Evolutionary conservation across 2,888 invertebrate genomes (phyloP), one percentile per base, ranked within the genome.

Genomic region (Gari tellinella): DNA sequence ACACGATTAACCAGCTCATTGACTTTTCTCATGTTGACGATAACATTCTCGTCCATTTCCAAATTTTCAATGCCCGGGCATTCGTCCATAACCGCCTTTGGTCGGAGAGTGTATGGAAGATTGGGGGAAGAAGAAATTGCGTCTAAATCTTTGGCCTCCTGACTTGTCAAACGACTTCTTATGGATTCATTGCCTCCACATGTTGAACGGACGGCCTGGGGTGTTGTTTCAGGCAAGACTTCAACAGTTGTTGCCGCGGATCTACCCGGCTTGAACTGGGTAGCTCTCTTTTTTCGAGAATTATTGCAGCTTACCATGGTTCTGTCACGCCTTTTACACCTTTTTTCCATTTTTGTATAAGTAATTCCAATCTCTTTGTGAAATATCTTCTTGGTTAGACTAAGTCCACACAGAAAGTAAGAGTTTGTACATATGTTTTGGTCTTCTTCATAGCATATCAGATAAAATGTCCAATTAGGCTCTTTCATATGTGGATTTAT

Each of bases 401-500:
- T n/a, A n/a, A n/a, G n/a, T n/a, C n/a, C n/a, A n/a, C n/a, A n/a
- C n/a, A n/a, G n/a, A n/a, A n/a, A n/a, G n/a, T n/a, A n/a, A n/a
- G n/a, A n/a, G n/a, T n/a, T n/a, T 8, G 19, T 49, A 49, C n/a
- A n/a, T n/a, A n/a, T n/a, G n/a, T n/a, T 19, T 7, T 49, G 49
- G 49, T 21, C 49, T 21, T 49, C 23, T 49, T 5, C 2, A 7
- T 21, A 23, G 15, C 8, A 23, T 49, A 23, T 12, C 25, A 49
- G 49, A 49, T 49, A 49, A 49, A 49, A 49, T 49, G 49, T 23
- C 49, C 49, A 49, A 49, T 49, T 23, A 49, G 49, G 49, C 49
- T 23, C 49, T 49, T 14, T 23, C 19, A 23, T 49, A 49, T 49
- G 49, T 49, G 49, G 49, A 21, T 49, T 49, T 17, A 49, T 49